phyloP scores from a whole-genome alignment of 2,888 invertebrate genomes.

The Mythimna loreyi region DNA sequence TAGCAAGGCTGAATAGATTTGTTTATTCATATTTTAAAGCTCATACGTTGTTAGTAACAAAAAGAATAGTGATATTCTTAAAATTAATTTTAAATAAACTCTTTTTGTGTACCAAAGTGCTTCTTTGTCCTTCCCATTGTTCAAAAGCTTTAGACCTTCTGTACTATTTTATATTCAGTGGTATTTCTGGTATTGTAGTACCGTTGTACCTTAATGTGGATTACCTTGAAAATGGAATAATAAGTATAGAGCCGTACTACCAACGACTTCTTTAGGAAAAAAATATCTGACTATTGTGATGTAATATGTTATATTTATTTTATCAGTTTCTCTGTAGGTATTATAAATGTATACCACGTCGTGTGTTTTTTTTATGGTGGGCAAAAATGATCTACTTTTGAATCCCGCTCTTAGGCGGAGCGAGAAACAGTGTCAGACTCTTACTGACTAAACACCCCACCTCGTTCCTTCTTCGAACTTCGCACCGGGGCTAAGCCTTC shows the following conservation, averaged over 20 bases:
- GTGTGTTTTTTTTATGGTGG: no score
- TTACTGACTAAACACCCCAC: no score
- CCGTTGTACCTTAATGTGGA: conserved; percentile 28
- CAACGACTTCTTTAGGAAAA: conserved; percentile 23
- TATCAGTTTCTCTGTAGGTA: neutral
- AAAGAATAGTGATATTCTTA: no score
- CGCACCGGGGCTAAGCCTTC: no score
- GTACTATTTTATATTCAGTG: conserved; percentile 4
- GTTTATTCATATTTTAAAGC: neutral
- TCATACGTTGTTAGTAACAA: neutral
- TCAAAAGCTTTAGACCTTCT: neutral
- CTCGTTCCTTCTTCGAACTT: no score
- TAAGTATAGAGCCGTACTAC: conserved; percentile 5
- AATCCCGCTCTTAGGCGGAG: no score
- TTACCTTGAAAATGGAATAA: conserved; percentile 47
- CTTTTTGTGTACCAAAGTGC: no score
- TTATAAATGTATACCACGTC: no score
- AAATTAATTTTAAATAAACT: no score
- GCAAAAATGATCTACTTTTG: no score
- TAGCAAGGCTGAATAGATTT: no score
- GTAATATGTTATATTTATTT: neutral
- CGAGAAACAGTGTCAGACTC: no score
- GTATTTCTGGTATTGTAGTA: neutral
- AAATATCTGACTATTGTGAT: conserved; percentile 2
- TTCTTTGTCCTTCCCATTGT: neutral